Percentiles rank a stretch among this genome's conserved stretches.
These are phyloP conservation scores for Gymnothorax javanicus DNA, from an alignment of 2,797 vertebrate species.

Conservation along the genomic window DNA sequence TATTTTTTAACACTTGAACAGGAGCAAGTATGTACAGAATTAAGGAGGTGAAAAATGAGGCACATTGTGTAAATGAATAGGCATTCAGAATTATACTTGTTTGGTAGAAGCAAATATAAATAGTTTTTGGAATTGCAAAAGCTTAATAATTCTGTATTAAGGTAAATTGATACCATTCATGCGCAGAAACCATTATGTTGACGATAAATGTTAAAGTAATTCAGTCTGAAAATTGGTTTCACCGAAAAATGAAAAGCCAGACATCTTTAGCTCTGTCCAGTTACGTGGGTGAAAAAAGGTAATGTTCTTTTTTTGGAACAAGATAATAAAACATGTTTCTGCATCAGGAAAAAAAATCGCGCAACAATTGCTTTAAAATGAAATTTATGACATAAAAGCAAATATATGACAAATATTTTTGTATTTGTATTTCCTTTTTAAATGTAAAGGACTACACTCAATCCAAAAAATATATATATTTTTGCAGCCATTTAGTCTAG, in stretches of 20 bases:
- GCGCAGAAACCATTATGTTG: constrained; percentile 35
- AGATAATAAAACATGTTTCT: constrained; percentile 47
- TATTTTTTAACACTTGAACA: neutral
- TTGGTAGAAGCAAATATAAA: too few species aligned
- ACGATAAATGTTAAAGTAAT: constrained; percentile 53
- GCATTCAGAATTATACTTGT: constrained; percentile 16
- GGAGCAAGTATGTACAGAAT: neutral
- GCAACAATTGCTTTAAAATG: constrained; percentile 47
- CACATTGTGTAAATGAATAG: neutral
- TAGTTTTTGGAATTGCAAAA: constrained; percentile 11
- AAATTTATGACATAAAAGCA: constrained; percentile 50
- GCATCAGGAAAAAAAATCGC: constrained; percentile 54
- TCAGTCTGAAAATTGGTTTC: constrained; percentile 48
- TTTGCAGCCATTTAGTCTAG: constrained; percentile 17
- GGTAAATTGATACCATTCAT: constrained; percentile 42
- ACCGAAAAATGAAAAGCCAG: constrained; percentile 41
- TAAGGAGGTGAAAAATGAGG: neutral
- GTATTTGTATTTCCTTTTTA: constrained; percentile 42
- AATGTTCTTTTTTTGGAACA: constrained; percentile 39
- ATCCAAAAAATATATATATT: constrained; percentile 42
- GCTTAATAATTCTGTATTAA: constrained; percentile 22
- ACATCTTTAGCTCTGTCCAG: constrained; percentile 48
- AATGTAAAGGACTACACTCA: constrained; percentile 45
- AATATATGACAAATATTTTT: constrained; percentile 45
- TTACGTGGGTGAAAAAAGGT: constrained; percentile 26